Evolutionary conservation across 2,888 invertebrate genomes (phyloP), one percentile per base, ranked within the genome.

Genomic region (Rhagonycha fulva): DNA sequence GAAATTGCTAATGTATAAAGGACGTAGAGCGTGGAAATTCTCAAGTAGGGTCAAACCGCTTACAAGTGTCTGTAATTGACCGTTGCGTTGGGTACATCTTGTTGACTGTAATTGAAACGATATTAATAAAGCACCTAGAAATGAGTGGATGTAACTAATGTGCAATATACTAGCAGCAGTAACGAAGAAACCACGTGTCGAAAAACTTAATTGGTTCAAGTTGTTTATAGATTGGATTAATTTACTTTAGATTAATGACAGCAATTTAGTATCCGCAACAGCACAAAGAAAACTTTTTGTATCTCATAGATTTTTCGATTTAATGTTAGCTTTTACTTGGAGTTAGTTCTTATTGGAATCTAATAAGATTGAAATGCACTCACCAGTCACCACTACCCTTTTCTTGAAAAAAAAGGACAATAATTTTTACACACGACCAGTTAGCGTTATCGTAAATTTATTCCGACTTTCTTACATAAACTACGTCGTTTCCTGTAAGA

Each of bases 41-140:
- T 68, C 62, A 73, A 69, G 62, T 68, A 62, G 73, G 73, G 73
- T 73, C 74, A 70, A 74, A 70, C 63, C 70, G 66, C 70, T 47
- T 63, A 74, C 74, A 70, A 74, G 74, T 74, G 74, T 70, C 63
- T 70, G 66, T 74, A 74, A 74, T 74, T 74, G 74, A 74, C 74
- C 70, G 63, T 28, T 69, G 73, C 70, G 63, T 28, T 69, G 73
- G 69, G 60, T 74, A 70, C 70, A 61, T 74, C 74, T 70, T 74
- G 74, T 74, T 74, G 74, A 73, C 70, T 30, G 70, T 74, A 74
- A 74, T 74, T 74, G 74, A 74, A 70, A 62, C 66, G 70, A 74
- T 62, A 68, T 26, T 66, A 66, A 66, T 66, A 66, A 26, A 66
- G 24, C 26, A 19, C 63, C 63, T 23, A 66, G 26, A 24, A 66